A percentile compares a stretch with the other conserved stretches of the same genome.
Conservation (phyloP, 1,140 invertebrate genomes). For the Zaprionus taronus region DNA sequence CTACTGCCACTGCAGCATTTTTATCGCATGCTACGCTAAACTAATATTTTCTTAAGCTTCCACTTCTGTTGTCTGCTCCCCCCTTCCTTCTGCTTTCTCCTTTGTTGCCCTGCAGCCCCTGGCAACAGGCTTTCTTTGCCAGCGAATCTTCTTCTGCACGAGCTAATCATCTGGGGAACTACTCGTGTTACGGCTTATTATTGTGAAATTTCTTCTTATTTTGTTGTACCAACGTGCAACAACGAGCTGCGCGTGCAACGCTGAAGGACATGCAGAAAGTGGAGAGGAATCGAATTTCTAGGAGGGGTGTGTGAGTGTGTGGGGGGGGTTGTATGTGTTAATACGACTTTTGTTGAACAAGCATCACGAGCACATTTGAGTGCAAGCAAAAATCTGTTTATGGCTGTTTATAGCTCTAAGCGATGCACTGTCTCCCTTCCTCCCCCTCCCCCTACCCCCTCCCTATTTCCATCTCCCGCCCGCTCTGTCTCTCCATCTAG, state of each 20-base stretch:
- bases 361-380: neutral
- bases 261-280: neutral
- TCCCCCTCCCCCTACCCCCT: neutral
- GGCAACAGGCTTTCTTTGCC: neutral
- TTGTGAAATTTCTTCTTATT: constrained; percentile 6
- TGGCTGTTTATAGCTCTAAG: constrained; percentile 7
- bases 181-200: constrained; percentile 7
- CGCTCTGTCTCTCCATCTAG: neutral
- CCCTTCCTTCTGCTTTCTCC: neutral
- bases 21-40: neutral
- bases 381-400: constrained; percentile 4
- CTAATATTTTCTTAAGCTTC: constrained; percentile 2
- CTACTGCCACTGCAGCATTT: neutral
- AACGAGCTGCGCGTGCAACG: constrained; percentile 1
- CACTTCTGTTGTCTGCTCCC: too few species aligned
- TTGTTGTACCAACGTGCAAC: neutral
- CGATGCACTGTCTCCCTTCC: neutral
- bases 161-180: constrained; percentile 1
- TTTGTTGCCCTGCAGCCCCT: neutral
- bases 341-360: constrained; percentile 1
- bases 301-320: neutral
- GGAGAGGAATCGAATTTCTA: neutral
- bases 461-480: neutral
- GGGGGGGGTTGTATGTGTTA: neutral
- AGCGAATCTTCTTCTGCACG: constrained; percentile 2